Percentiles rank a stretch among this genome's conserved stretches.
Conservation (phyloP, 2,797 vertebrate species). For the Zalophus californianus region DNA sequence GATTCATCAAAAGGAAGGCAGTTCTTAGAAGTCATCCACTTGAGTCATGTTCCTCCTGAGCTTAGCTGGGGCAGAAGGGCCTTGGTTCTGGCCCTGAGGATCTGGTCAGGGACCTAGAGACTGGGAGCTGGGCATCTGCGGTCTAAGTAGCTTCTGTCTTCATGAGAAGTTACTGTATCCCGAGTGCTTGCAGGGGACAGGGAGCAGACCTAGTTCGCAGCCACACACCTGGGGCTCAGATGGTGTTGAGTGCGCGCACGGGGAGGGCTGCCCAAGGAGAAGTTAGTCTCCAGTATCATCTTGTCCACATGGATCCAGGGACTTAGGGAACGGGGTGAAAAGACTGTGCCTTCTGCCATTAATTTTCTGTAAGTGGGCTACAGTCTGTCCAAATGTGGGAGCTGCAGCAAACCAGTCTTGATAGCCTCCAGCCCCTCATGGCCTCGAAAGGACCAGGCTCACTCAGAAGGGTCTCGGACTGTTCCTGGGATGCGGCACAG, state of each 20-base stretch:
- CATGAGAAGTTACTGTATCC: background rate
- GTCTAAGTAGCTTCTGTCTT: background rate
- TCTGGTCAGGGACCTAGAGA: background rate
- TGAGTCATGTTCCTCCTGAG: background rate
- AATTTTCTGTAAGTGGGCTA: background rate
- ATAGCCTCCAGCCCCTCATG: background rate
- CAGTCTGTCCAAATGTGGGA: background rate
- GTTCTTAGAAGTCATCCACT: background rate
- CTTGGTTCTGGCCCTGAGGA: background rate
- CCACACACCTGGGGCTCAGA: fast-evolving
- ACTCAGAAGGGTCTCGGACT: background rate
- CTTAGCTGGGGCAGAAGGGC: background rate
- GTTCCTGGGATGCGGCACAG: background rate
- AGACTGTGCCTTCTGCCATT: background rate
- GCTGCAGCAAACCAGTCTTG: fast-evolving
- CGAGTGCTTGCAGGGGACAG: fast-evolving
- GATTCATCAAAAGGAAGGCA: background rate
- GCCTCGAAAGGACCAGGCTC: background rate
- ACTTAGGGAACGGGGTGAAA: background rate
- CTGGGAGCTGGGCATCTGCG: background rate
- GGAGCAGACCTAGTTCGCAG: background rate
- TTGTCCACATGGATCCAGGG: fast-evolving
- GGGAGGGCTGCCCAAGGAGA: background rate
- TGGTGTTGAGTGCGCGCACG: fast-evolving
- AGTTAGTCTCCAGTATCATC: fast-evolving